phyloP scores from a whole-genome alignment of 2,888 invertebrate genomes.

The Dynastes hyllus region DNA sequence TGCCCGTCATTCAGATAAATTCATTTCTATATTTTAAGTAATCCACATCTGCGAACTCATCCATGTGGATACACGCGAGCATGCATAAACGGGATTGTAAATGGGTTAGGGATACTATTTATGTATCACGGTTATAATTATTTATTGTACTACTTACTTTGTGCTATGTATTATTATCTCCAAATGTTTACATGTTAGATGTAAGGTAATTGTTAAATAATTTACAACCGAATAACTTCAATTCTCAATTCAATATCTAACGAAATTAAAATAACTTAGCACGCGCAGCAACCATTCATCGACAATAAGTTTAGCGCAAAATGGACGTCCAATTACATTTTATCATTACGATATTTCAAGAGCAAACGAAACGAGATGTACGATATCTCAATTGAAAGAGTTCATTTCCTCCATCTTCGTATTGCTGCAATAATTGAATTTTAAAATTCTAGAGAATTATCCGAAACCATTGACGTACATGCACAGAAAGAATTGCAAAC shows the following conservation, averaged over 20 bases:
- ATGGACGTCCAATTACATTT: too few relatives aligned
- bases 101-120: slow-evolving; percentile 37
- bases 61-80: slow-evolving; percentile 13
- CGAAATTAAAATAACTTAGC: too few relatives aligned
- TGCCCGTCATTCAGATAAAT: slow-evolving; percentile 50
- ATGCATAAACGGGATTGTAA: slow-evolving; percentile 18
- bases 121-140: slow-evolving; percentile 36
- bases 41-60: slow-evolving; percentile 28
- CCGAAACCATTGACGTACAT: too few relatives aligned
- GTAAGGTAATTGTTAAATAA: neutral
- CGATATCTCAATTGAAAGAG: too few relatives aligned
- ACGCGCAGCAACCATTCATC: too few relatives aligned
- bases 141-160: slow-evolving; percentile 34
- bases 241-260: too few relatives aligned
- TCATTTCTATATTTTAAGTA: slow-evolving; percentile 47
- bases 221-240: neutral
- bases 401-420: too few relatives aligned
- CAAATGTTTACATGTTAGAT: neutral
- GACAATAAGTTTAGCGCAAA: too few relatives aligned
- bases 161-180: neutral
- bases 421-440: neutral
- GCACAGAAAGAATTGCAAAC: too few relatives aligned
- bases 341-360: too few relatives aligned
- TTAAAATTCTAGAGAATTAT: too few relatives aligned
- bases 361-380: too few relatives aligned